Evolutionary conservation across 2,888 invertebrate species (phyloP).

Genomic region (Tenthredo livida): DNA sequence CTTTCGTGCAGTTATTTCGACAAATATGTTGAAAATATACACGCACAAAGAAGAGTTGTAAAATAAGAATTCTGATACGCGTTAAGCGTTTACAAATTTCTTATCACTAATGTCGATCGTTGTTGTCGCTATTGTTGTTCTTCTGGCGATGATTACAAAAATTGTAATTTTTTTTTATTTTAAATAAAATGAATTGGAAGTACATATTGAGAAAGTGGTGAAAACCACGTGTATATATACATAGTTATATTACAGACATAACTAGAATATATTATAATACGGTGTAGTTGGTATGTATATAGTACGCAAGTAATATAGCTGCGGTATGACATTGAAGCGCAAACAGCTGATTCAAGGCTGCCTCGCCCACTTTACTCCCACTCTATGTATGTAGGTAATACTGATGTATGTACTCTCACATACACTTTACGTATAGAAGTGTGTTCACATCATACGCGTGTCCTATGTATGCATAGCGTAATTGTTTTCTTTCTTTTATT

Average conservation of each 20-base stretch:
- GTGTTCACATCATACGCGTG: background rate
- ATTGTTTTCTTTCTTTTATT: background rate
- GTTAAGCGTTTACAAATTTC: background rate
- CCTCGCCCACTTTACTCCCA: slow-evolving; percentile 55
- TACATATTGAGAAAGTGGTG: too few species aligned
- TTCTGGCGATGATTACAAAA: background rate
- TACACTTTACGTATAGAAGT: background rate
- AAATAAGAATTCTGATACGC: too few species aligned
- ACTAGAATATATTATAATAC: background rate
- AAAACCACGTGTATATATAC: too few species aligned
- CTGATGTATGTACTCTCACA: background rate
- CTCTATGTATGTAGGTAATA: background rate
- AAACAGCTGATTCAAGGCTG: slow-evolving; percentile 72
- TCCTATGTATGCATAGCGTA: background rate
- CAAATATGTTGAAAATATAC: too few species aligned
- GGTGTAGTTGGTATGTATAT: background rate
- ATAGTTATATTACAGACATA: background rate
- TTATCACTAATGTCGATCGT: background rate
- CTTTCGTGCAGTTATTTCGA: too few species aligned
- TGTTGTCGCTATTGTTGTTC: background rate
- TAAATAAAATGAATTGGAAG: too few species aligned
- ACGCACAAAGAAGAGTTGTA: too few species aligned
- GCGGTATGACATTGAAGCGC: slow-evolving; percentile 68
- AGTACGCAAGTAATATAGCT: background rate
- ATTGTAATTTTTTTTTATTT: background rate